These are phyloP conservation scores for Cassiopea xamachana DNA, from an alignment of 30 jellyfish, hydroid and myxozoan genomes.

Conservation along the genomic window DNA sequence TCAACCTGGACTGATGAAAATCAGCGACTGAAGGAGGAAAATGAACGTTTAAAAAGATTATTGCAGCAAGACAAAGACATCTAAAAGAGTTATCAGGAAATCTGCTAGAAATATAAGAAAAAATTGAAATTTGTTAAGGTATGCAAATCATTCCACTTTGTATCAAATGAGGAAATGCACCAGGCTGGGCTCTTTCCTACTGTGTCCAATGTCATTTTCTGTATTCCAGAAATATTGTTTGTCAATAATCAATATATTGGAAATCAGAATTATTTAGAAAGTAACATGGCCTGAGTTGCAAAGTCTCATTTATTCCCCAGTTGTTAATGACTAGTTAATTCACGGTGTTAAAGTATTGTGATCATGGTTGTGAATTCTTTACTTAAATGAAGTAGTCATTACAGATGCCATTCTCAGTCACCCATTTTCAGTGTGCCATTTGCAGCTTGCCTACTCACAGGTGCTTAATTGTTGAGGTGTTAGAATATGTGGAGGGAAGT, in stretches of 20 bases:
- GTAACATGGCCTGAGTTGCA: background rate
- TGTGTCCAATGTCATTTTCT: background rate
- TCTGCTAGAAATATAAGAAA: conserved; percentile 34
- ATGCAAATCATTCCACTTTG: background rate
- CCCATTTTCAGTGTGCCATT: too few relatives aligned
- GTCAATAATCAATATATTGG: background rate
- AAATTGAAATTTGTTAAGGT: background rate
- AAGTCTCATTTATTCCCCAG: background rate
- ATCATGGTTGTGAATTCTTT: too few relatives aligned
- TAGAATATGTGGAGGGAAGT: too few relatives aligned
- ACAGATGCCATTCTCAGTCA: too few relatives aligned
- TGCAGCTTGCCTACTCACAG: too few relatives aligned
- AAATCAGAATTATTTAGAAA: background rate
- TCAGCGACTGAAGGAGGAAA: conserved; percentile 72
- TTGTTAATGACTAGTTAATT: background rate
- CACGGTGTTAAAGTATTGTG: too few relatives aligned
- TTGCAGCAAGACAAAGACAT: conserved; percentile 55
- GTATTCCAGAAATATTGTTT: background rate
- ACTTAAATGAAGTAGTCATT: too few relatives aligned
- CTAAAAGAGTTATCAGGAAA: conserved; percentile 58
- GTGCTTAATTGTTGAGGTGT: too few relatives aligned
- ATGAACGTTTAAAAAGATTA: conserved; percentile 59
- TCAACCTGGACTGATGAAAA: conserved; percentile 80
- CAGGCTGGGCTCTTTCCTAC: background rate
- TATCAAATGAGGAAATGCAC: background rate